Evolutionary conservation across 2,113 vertebrate species (phyloP).

Genomic region (Tachysurus vachellii): DNA sequence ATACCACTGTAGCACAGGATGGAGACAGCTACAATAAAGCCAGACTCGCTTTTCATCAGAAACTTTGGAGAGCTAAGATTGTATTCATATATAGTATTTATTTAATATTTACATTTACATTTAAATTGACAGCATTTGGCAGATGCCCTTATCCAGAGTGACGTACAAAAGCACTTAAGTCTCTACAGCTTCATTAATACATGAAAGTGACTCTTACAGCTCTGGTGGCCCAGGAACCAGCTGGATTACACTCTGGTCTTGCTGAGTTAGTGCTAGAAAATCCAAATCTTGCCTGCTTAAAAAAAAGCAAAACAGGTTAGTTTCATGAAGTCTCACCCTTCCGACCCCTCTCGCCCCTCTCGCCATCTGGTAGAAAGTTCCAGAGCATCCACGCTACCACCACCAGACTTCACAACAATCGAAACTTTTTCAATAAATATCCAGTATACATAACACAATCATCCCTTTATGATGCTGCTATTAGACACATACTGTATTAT

Average conservation of each 20-base stretch:
- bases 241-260: not conserved
- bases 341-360: not conserved
- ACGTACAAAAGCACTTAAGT: too few species aligned
- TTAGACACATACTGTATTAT: too few species aligned
- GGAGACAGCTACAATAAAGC: not conserved
- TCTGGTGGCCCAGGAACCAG: not conserved
- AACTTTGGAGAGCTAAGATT: not conserved
- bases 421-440: not conserved
- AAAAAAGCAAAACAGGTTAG: slow-evolving; percentile 1
- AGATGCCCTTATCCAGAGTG: too few species aligned
- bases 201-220: not conserved
- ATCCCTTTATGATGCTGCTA: too few species aligned
- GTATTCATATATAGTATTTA: not conserved
- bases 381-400: not conserved
- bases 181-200: not conserved
- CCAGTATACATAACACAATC: not conserved
- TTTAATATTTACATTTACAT: not conserved
- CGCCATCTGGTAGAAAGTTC: not conserved
- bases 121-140: too few species aligned
- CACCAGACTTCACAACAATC: not conserved
- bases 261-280: not conserved
- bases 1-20: not conserved
- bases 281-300: not conserved
- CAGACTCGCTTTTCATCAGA: not conserved
- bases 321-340: not conserved